A percentile compares a stretch with the other conserved stretches of the same genome.
These are phyloP conservation scores for Nephrotoma appendiculata DNA, from an alignment of 2,888 invertebrate species.

Conservation along the genomic window DNA sequence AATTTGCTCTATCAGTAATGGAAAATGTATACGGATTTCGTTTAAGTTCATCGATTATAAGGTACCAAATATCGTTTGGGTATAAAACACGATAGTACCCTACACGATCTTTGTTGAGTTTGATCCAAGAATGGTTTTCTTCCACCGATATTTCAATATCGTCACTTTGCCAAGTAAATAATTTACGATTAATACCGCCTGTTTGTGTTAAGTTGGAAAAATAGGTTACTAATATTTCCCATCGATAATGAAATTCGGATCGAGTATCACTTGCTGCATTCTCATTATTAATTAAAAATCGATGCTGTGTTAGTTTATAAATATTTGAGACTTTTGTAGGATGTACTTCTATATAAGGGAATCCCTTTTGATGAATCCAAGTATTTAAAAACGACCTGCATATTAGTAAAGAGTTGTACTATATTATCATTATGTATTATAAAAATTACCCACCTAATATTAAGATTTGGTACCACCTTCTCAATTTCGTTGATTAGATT, in stretches of 20 bases:
- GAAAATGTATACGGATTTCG: conserved; percentile 20
- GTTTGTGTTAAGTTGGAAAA: conserved; percentile 37
- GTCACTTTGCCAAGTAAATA: neutral
- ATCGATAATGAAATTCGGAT: conserved; percentile 47
- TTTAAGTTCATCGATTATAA: conserved; percentile 26
- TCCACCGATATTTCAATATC: conserved; percentile 30
- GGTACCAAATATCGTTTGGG: conserved; percentile 47
- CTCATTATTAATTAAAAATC: conserved; percentile 59
- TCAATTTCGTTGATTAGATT: conserved; percentile 47
- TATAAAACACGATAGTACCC: conserved; percentile 88
- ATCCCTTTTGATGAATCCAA: conserved; percentile 83
- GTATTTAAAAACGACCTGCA: conserved; percentile 36
- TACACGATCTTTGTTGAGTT: conserved; percentile 70
- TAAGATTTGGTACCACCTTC: conserved; percentile 39
- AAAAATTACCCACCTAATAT: conserved; percentile 28
- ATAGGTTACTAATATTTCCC: conserved; percentile 76
- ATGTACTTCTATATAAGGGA: conserved; percentile 55
- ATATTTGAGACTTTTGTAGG: conserved; percentile 29
- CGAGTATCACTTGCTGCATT: conserved; percentile 34
- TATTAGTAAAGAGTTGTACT: neutral
- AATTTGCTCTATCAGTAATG: conserved; percentile 58
- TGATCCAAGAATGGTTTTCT: conserved; percentile 48
- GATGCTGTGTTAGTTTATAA: conserved; percentile 51
- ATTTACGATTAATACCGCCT: neutral
- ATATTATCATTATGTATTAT: neutral